A percentile compares a stretch with the other conserved stretches of the same genome.
phyloP scores from a whole-genome alignment of 2,888 invertebrate genomes.

The Prosopocoilus inquinatus region DNA sequence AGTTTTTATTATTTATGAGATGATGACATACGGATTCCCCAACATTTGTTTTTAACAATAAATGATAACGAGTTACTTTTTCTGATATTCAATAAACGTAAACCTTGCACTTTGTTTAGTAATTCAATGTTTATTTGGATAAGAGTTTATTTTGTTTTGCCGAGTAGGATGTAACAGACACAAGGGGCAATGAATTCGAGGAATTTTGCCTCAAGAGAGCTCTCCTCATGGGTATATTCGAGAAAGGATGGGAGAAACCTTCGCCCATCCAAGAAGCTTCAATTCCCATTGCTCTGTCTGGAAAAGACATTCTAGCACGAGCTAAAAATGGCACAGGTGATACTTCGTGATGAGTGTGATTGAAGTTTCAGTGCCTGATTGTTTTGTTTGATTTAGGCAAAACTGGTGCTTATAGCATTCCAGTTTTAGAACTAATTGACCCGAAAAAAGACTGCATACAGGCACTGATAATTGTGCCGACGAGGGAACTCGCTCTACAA shows the following conservation, averaged over 20 bases:
- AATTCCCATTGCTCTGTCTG: conserved; percentile 96
- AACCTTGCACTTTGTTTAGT: neutral
- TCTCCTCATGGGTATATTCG: conserved; percentile 99
- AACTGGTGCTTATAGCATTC: conserved; percentile 99
- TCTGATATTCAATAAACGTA: conserved; percentile 28
- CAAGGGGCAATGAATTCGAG: conserved; percentile 98
- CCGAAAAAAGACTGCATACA: conserved; percentile 90
- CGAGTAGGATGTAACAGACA: conserved; percentile 94
- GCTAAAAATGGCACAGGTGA: conserved; percentile 97
- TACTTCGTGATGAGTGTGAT: neutral
- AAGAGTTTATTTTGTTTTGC: neutral
- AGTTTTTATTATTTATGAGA: neutral
- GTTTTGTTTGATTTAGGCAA: conserved; percentile 54
- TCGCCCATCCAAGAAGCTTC: conserved; percentile 99
- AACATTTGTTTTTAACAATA: conserved; percentile 46
- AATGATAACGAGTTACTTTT: conserved; percentile 29
- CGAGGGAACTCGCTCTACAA: conserved; percentile 96
- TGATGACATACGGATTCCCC: conserved; percentile 47
- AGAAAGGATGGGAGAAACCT: conserved; percentile 99
- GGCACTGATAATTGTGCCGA: conserved; percentile 97
- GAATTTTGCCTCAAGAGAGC: conserved; percentile 98
- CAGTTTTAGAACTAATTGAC: conserved; percentile 94
- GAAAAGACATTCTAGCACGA: conserved; percentile 95
- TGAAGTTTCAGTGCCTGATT: neutral
- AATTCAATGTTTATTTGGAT: neutral